phyloP scores from a whole-genome alignment of 2,888 invertebrate species.

The Nezara viridula region DNA sequence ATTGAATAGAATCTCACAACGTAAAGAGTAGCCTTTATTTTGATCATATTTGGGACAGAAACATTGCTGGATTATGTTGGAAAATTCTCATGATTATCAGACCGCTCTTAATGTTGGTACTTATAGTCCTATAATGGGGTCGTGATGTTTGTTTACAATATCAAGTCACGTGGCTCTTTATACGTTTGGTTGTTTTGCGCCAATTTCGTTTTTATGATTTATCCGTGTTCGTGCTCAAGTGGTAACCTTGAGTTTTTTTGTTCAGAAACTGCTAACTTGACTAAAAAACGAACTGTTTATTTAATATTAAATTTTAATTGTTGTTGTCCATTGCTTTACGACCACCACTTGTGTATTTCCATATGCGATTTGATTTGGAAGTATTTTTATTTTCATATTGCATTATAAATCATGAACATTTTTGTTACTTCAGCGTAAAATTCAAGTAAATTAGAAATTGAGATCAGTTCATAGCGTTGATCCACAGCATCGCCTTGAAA shows the following conservation, averaged over 20 bases:
- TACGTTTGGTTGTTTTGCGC: background rate
- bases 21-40: too few relatives aligned
- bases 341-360: too few relatives aligned
- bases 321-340: too few relatives aligned
- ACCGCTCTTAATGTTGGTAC: background rate
- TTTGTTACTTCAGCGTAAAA: too few relatives aligned
- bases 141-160: background rate
- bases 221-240: background rate
- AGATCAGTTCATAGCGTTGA: background rate
- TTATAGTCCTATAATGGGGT: background rate
- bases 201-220: background rate
- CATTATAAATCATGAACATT: too few relatives aligned
- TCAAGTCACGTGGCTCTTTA: background rate
- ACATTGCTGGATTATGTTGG: too few relatives aligned
- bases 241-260: background rate
- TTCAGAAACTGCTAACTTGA: background rate
- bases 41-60: too few relatives aligned
- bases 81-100: background rate
- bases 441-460: background rate
- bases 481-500: background rate
- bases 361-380: too few relatives aligned
- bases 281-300: too few relatives aligned
- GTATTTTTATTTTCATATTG: too few relatives aligned
- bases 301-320: too few relatives aligned
- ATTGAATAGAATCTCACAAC: too few relatives aligned